Base-by-base conservation (phyloP, 2,888 invertebrate genomes). In the Eupithecia dodoneata region DNA sequence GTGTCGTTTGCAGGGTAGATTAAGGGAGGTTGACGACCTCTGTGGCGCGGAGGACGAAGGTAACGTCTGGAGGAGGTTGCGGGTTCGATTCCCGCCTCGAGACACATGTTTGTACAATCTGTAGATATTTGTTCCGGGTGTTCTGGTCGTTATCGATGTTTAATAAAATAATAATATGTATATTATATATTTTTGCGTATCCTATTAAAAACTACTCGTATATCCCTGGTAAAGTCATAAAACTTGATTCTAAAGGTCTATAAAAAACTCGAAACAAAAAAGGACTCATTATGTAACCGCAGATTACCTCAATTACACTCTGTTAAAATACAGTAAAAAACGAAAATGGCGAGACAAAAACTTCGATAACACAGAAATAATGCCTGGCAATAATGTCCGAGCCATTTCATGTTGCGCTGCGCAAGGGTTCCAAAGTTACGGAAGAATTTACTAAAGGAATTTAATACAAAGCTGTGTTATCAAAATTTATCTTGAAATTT, bases 331-430 rank as follows among this genome's bases (percentile, higher is more conserved):
- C 76, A 80, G 73, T 79, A 76, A 80, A 67, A 80, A 79, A 78
- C 66, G 55, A 73, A 44, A 73, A 67, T 72, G 76, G 73, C 49
- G 75, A 65, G 71, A 69, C 65, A 76, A 78, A 79, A 80, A 81
- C 81, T 80, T 83, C 76, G 83, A 81, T 83, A 81, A 80, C 79
- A 80, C 76, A 76, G 76, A 80, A 80, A 76, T 81, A 80, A 81
- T 79, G 77, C 73, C 74, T 59, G 71, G 70, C n/a, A 70, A 70
- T 70, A 70, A 78, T 70, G 70, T 70, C 13, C 47, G 4, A 70
- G 70, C 70, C 47, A 18, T 70, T 49, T 70, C 70, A 49, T 30
- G 15, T 18, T 70, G 12, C 12, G 47, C 70, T 47, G 6, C 47
- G 10, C 18, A 70, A 70, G 70, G 70, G 70, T 70, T 70, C 70